phyloP scores from a whole-genome alignment of 2,888 invertebrate genomes.

The Nemoura dubitans region DNA sequence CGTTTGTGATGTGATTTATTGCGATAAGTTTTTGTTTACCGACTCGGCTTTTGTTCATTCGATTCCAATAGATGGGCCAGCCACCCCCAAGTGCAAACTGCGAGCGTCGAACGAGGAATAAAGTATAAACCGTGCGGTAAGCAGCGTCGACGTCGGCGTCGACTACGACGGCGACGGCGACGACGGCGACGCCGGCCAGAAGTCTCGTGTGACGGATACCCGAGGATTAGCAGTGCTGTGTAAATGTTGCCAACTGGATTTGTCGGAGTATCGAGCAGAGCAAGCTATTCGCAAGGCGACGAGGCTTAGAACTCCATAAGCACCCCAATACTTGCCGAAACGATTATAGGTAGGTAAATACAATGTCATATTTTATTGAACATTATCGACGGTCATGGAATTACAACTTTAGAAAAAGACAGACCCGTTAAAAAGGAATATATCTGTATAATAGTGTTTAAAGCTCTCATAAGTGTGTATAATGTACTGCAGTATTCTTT shows the following conservation, averaged over 20 bases:
- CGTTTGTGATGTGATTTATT: not conserved
- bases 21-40: not conserved
- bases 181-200: not conserved
- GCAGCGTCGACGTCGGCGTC: not conserved
- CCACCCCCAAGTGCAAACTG: not conserved
- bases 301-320: not conserved
- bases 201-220: conserved; percentile 1
- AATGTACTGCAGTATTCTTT: no score
- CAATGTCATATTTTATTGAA: not conserved
- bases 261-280: not conserved
- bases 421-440: no score
- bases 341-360: not conserved
- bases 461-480: no score
- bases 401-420: not conserved
- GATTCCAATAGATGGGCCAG: not conserved
- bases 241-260: conserved; percentile 1
- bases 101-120: not conserved
- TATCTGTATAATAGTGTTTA: no score
- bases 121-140: not conserved
- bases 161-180: not conserved
- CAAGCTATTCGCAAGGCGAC: not conserved
- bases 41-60: not conserved
- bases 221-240: not conserved
- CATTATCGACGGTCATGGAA: not conserved
- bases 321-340: not conserved